Conservation (phyloP, 2,113 vertebrate species). For the Lucifuga dentata region DNA sequence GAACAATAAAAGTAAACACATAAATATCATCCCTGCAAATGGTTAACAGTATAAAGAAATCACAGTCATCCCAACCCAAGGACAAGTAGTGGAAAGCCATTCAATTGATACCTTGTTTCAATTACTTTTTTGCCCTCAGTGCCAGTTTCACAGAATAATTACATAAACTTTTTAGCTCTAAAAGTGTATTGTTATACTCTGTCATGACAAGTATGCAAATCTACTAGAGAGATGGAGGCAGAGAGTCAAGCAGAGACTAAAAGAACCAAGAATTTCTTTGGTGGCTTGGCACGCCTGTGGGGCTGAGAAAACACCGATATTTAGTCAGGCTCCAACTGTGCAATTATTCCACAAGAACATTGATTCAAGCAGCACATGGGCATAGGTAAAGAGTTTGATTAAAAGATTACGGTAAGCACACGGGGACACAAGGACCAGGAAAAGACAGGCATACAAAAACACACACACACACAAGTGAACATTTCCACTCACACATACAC, state of each 20-base stretch:
- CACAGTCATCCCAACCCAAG: slow-evolving; percentile 22
- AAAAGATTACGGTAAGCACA: slow-evolving; percentile 67
- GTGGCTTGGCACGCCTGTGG: slow-evolving; percentile 37
- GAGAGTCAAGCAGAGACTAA: slow-evolving; percentile 51
- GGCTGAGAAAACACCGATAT: slow-evolving; percentile 50
- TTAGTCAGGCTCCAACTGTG: slow-evolving; percentile 64
- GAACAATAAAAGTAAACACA: slow-evolving; percentile 33
- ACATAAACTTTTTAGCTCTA: neutral
- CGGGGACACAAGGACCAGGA: slow-evolving; percentile 47
- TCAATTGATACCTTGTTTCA: slow-evolving; percentile 17
- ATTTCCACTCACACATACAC: slow-evolving; percentile 1
- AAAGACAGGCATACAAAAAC: slow-evolving; percentile 3
- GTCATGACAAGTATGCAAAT: no score
- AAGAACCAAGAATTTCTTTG: slow-evolving; percentile 52
- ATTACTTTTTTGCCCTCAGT: slow-evolving; percentile 32
- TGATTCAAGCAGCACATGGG: slow-evolving; percentile 60
- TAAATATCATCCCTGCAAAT: neutral
- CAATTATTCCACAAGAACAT: slow-evolving; percentile 72
- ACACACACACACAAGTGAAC: neutral
- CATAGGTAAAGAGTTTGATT: slow-evolving; percentile 66
- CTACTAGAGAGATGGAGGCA: slow-evolving; percentile 1
- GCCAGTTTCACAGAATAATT: slow-evolving; percentile 18
- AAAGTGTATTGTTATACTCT: slow-evolving; percentile 35
- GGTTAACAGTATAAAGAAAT: neutral
- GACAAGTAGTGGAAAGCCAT: slow-evolving; percentile 34